Evolutionary conservation across 2,888 invertebrate genomes (phyloP).

Genomic region (Meghimatium bilineatum): DNA sequence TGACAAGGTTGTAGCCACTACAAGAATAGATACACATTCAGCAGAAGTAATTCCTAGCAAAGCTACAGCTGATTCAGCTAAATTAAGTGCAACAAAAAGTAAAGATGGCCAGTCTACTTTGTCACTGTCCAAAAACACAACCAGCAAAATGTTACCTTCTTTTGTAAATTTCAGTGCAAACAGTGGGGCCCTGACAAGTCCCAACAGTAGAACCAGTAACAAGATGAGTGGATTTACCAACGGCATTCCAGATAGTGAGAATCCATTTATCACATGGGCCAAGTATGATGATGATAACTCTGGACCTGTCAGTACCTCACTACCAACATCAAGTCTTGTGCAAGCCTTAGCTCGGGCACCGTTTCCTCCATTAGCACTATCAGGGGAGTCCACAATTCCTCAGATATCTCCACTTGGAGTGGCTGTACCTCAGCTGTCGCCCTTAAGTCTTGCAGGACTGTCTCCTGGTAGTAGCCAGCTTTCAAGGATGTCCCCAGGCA

Average conservation of each 20-base stretch:
- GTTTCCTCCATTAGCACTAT: constrained; percentile 40
- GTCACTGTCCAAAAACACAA: constrained; percentile 17
- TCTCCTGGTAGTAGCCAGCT: constrained; percentile 40
- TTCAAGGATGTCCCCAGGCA: constrained; percentile 36
- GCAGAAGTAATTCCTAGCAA: not conserved
- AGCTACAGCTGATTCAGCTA: not conserved
- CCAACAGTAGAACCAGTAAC: not conserved
- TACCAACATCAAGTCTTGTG: constrained; percentile 47
- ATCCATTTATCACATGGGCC: constrained; percentile 50
- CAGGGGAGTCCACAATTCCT: constrained; percentile 29
- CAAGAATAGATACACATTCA: constrained; percentile 1
- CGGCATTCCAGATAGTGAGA: constrained; percentile 46
- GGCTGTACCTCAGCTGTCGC: constrained; percentile 43
- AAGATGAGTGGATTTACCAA: constrained; percentile 34
- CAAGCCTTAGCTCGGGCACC: constrained; percentile 45
- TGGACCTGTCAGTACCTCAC: constrained; percentile 28
- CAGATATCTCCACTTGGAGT: constrained; percentile 47
- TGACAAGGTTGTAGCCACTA: not conserved
- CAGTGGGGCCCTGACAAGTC: constrained; percentile 27
- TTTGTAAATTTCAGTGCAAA: not conserved
- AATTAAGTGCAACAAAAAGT: not conserved
- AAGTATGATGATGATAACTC: constrained; percentile 47
- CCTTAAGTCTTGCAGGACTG: constrained; percentile 37
- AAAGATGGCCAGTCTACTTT: not conserved
- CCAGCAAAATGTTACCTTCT: constrained; percentile 15